A percentile compares a stretch with the other conserved stretches of the same genome.
These are phyloP conservation scores for Hemistola chrysoprasaria DNA, from an alignment of 2,888 invertebrate genomes.

Conservation along the genomic window DNA sequence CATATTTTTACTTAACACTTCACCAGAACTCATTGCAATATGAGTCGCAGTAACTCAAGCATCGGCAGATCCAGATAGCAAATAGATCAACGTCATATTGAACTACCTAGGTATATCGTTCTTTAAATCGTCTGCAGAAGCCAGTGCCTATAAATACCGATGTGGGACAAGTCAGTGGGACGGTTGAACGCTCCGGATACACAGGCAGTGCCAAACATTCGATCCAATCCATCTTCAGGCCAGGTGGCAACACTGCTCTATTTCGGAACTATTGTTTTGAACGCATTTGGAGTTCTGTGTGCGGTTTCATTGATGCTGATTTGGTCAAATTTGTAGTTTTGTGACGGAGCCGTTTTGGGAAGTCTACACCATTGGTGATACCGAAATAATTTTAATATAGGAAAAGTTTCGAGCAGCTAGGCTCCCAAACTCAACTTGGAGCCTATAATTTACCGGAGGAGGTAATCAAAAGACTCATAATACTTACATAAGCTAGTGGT, in stretches of 20 bases:
- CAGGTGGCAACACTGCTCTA: conserved; percentile 50
- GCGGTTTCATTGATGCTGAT: conserved; percentile 16
- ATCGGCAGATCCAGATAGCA: background rate
- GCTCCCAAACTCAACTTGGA: too few relatives aligned
- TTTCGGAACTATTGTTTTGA: conserved; percentile 34
- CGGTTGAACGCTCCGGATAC: conserved; percentile 38
- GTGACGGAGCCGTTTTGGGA: too few relatives aligned
- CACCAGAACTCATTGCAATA: too few relatives aligned
- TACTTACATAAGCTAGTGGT: too few relatives aligned
- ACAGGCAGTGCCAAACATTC: conserved; percentile 40
- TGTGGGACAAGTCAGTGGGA: conserved; percentile 65
- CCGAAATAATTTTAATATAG: too few relatives aligned
- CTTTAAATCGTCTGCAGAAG: conserved; percentile 38
- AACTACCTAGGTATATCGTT: conserved; percentile 30
- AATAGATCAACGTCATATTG: conserved; percentile 22
- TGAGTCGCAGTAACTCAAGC: too few relatives aligned
- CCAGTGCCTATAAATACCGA: conserved; percentile 55
- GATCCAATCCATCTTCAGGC: conserved; percentile 18
- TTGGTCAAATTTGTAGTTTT: conserved; percentile 1
- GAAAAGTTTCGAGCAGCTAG: too few relatives aligned
- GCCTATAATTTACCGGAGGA: too few relatives aligned
- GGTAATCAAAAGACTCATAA: too few relatives aligned
- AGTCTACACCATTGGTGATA: too few relatives aligned
- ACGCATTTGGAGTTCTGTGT: conserved; percentile 7
- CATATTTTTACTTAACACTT: too few relatives aligned